Evolutionary conservation across 2,888 invertebrate genomes (phyloP).

Genomic region (Coleophora deauratella): DNA sequence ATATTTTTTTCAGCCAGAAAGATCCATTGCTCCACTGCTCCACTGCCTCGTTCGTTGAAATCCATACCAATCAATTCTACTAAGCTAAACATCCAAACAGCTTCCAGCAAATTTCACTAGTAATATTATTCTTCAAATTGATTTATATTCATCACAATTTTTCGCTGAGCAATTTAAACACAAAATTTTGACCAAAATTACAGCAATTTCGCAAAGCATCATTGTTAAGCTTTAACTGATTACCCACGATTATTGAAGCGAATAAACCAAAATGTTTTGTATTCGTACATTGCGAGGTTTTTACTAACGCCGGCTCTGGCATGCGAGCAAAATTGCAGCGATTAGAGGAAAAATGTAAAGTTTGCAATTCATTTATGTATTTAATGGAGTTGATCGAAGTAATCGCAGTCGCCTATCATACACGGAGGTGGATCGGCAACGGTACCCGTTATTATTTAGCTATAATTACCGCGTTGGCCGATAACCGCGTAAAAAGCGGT

Average conservation of each 20-base stretch:
- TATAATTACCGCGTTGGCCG: slow-evolving; percentile 22
- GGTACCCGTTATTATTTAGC: slow-evolving; percentile 24
- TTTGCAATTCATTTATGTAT: slow-evolving; percentile 36
- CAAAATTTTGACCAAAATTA: no score
- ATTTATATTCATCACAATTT: no score
- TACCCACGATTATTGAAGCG: slow-evolving; percentile 19
- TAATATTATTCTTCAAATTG: no score
- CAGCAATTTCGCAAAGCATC: neutral
- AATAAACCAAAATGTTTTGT: slow-evolving; percentile 9
- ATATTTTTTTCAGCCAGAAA: no score
- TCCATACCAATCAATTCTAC: no score
- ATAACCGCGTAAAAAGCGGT: slow-evolving; percentile 15
- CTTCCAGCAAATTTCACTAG: no score
- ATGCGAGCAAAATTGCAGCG: slow-evolving; percentile 30
- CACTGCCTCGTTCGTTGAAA: no score
- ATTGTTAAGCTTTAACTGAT: slow-evolving; percentile 1
- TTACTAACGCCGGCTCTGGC: slow-evolving; percentile 8
- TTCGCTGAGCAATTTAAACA: no score
- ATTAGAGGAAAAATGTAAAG: slow-evolving; percentile 33
- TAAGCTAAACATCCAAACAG: no score
- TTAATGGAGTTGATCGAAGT: slow-evolving; percentile 33
- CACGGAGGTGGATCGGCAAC: slow-evolving; percentile 13
- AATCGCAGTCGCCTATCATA: slow-evolving; percentile 26
- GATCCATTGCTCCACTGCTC: no score
- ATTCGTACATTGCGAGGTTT: slow-evolving; percentile 10